Conservation (phyloP, 1,140 invertebrate species). For the Heliconius melpomene region DNA sequence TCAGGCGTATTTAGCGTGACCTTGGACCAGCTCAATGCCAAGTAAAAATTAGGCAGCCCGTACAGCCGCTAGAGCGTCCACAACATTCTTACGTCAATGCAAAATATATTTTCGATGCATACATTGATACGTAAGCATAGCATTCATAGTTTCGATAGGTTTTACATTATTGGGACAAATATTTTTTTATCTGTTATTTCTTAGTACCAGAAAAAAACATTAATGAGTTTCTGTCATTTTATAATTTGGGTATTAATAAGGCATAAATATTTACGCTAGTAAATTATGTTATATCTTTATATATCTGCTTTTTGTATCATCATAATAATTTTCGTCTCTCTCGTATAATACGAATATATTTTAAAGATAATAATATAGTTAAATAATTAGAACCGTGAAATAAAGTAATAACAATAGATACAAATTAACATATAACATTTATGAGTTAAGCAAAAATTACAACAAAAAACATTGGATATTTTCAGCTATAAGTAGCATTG, state of each 20-base stretch:
- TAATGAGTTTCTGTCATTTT: too few species aligned
- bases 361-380: not conserved
- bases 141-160: not conserved
- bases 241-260: too few species aligned
- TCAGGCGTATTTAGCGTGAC: slow-evolving; percentile 59
- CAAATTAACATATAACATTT: slow-evolving; percentile 3
- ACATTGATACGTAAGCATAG: slow-evolving; percentile 32
- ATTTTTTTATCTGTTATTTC: not conserved
- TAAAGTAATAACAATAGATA: not conserved
- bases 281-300: too few species aligned
- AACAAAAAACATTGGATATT: too few species aligned
- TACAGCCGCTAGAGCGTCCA: slow-evolving; percentile 36
- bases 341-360: not conserved
- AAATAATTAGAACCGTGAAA: slow-evolving; percentile 3
- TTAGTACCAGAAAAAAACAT: too few species aligned
- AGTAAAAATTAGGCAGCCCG: slow-evolving; percentile 52
- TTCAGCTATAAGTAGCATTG: too few species aligned
- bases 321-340: not conserved
- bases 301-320: not conserved
- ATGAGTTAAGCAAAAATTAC: not conserved
- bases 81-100: slow-evolving; percentile 37
- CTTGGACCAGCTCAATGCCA: slow-evolving; percentile 70
- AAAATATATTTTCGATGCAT: slow-evolving; percentile 33
- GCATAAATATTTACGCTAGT: too few species aligned
- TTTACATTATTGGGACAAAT: not conserved